phyloP scores from a whole-genome alignment of 2,797 vertebrate genomes.

The Hydrocynus forskahlii region DNA sequence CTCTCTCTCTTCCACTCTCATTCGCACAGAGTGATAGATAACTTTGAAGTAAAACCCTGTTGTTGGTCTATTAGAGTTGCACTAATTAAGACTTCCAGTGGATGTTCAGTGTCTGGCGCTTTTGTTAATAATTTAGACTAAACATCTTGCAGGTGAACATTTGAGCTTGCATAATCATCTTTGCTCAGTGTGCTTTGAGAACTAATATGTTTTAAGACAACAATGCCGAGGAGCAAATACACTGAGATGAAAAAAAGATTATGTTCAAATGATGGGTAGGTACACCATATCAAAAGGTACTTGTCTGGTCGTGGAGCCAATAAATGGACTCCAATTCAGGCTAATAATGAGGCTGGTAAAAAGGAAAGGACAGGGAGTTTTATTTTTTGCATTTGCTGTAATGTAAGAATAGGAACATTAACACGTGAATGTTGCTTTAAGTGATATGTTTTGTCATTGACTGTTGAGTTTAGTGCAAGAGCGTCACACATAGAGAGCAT shows the following conservation, averaged over 20 bases:
- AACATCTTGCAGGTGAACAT: neutral
- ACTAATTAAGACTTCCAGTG: neutral
- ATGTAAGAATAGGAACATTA: no score
- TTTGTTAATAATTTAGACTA: conserved; percentile 5
- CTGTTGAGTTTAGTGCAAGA: no score
- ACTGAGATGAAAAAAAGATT: neutral
- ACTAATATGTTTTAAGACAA: conserved; percentile 22
- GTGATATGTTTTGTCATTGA: no score
- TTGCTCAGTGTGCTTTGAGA: neutral
- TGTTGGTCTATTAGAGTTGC: neutral
- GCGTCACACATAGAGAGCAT: no score
- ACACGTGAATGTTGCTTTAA: no score
- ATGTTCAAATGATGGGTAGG: neutral
- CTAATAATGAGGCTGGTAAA: conserved; percentile 8
- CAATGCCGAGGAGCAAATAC: conserved; percentile 1
- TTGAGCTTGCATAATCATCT: neutral
- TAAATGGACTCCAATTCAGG: neutral
- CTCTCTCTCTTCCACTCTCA: no score
- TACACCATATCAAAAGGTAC: neutral
- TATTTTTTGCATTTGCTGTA: no score
- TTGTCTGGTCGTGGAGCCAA: neutral
- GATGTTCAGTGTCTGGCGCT: conserved; percentile 2
- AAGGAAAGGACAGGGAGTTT: neutral
- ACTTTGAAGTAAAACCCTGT: neutral
- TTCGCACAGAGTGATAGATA: neutral